phyloP scores from a whole-genome alignment of 2,888 invertebrate species.

The Lymantria monacha region DNA sequence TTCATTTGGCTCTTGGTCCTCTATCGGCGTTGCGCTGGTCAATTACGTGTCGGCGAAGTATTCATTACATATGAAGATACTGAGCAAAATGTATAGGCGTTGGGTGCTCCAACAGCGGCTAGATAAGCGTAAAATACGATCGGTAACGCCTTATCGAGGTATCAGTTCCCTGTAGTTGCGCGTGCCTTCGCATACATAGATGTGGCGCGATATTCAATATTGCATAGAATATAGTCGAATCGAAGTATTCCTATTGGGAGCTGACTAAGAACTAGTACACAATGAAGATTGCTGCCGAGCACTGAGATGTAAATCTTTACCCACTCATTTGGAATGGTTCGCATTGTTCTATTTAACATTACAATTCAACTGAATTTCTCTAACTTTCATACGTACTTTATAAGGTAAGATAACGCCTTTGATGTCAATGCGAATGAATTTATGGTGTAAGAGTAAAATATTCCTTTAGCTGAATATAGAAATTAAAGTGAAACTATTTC shows the following conservation, averaged over 20 bases:
- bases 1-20: no score
- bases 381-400: conserved; percentile 46
- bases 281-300: conserved; percentile 55
- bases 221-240: conserved; percentile 55
- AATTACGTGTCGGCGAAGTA: conserved; percentile 63
- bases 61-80: conserved; percentile 64
- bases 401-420: conserved; percentile 36
- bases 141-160: conserved; percentile 60
- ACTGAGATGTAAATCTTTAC: conserved; percentile 61
- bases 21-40: conserved; percentile 47
- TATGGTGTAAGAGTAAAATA: conserved; percentile 17
- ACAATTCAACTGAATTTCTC: conserved; percentile 57
- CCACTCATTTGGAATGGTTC: conserved; percentile 56
- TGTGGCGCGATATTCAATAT: conserved; percentile 59
- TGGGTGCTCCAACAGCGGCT: conserved; percentile 49
- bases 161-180: conserved; percentile 58
- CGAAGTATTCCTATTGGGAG: conserved; percentile 44
- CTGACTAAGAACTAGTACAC: conserved; percentile 41
- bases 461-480: conserved; percentile 18
- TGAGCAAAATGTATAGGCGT: conserved; percentile 56
- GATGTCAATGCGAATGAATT: conserved; percentile 22
- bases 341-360: conserved; percentile 62
- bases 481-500: conserved; percentile 3
- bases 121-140: conserved; percentile 70
- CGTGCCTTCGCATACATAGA: conserved; percentile 65